Percentiles rank a stretch among this genome's conserved stretches.
Conservation (phyloP, 2,113 vertebrate genomes). For the Anoplopoma fimbria region DNA sequence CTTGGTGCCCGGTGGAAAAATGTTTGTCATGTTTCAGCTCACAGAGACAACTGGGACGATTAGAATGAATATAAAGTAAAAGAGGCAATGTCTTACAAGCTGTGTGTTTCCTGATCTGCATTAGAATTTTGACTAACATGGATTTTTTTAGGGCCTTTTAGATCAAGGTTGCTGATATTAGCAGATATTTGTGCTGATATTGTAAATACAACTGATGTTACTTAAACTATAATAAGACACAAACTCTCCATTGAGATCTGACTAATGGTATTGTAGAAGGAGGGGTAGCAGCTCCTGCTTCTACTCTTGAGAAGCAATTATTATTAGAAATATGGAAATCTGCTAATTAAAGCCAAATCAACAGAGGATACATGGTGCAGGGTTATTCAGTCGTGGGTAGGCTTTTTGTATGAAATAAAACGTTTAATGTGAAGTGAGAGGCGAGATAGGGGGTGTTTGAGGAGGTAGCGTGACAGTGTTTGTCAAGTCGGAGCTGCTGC, state of each 20-base stretch:
- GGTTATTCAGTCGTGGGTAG: slow-evolving; percentile 26
- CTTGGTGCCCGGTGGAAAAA: slow-evolving; percentile 50
- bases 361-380: slow-evolving; percentile 39
- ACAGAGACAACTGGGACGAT: slow-evolving; percentile 43
- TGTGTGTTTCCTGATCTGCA: too few species aligned
- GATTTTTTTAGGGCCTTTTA: slow-evolving; percentile 12
- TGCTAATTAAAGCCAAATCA: slow-evolving; percentile 65
- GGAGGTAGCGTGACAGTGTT: slow-evolving; percentile 54
- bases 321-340: slow-evolving; percentile 63
- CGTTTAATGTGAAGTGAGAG: slow-evolving; percentile 55
- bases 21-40: slow-evolving; percentile 53
- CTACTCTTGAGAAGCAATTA: slow-evolving; percentile 55
- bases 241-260: slow-evolving; percentile 23
- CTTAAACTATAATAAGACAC: slow-evolving; percentile 20
- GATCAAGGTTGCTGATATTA: slow-evolving; percentile 7
- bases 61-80: slow-evolving; percentile 18
- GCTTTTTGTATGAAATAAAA: slow-evolving; percentile 35
- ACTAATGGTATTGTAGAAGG: slow-evolving; percentile 40
- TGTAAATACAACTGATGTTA: slow-evolving; percentile 11
- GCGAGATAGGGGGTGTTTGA: slow-evolving; percentile 36
- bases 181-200: slow-evolving; percentile 12
- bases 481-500: slow-evolving; percentile 54
- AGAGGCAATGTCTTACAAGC: slow-evolving; percentile 14
- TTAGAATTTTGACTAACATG: neutral
- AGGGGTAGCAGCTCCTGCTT: slow-evolving; percentile 3